A percentile compares a stretch with the other conserved stretches of the same genome.
Conservation (phyloP, 30 jellyfish, hydroid and myxozoan species). For the Hydractinia symbiolongicarpus region DNA sequence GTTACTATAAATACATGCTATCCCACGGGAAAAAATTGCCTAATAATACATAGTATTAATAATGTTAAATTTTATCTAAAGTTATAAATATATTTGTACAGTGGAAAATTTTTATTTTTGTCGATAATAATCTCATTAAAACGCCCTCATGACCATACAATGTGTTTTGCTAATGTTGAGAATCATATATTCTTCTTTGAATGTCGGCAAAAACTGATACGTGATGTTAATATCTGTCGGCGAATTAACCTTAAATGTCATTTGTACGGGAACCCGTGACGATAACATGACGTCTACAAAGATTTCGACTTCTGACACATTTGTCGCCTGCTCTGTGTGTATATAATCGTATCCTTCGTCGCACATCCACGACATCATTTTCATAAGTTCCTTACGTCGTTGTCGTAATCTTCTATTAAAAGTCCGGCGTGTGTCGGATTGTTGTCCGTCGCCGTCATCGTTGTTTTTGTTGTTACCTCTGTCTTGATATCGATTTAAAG, state of each 20-base stretch:
- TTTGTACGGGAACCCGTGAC: constrained; percentile 27
- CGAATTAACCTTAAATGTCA: constrained; percentile 28
- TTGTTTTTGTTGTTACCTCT: not conserved
- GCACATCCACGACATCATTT: constrained; percentile 30
- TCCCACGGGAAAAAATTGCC: no score
- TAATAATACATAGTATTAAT: no score
- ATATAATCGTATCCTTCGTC: constrained; percentile 36
- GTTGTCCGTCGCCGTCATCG: not conserved
- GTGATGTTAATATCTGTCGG: constrained; percentile 31
- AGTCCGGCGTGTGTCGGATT: not conserved
- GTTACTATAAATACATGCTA: no score
- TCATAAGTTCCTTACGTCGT: constrained; percentile 22
- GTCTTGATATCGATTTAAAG: constrained; percentile 11
- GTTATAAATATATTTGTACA: not conserved
- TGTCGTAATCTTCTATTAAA: not conserved
- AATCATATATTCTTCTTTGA: constrained; percentile 47
- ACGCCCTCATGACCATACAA: constrained; percentile 46
- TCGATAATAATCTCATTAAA: constrained; percentile 2
- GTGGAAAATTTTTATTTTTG: not conserved
- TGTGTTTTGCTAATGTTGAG: constrained; percentile 18
- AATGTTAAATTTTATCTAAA: no score
- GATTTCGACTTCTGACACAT: constrained; percentile 17
- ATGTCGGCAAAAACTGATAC: constrained; percentile 42
- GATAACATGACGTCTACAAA: constrained; percentile 33
- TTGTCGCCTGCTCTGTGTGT: constrained; percentile 29